These are phyloP conservation scores for Phymatocera aterrima DNA, from an alignment of 2,888 invertebrate genomes.

Conservation along the genomic window DNA sequence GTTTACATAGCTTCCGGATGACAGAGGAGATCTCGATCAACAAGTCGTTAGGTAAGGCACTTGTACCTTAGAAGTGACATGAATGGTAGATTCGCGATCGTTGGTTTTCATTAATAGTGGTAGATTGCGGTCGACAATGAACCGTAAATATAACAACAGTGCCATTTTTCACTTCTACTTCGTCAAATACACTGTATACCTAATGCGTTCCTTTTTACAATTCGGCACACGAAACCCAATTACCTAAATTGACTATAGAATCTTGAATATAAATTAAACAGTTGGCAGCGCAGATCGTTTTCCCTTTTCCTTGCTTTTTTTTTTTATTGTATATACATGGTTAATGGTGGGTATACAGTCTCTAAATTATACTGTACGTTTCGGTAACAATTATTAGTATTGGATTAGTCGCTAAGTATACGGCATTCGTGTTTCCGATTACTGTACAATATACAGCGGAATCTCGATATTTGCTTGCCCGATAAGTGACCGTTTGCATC, in stretches of 20 bases:
- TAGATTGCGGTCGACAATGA: background rate
- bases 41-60: constrained; percentile 25
- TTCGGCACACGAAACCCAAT: background rate
- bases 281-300: constrained; percentile 3
- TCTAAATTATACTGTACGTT: background rate
- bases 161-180: constrained; percentile 20
- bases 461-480: too few species aligned
- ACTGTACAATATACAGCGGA: too few species aligned
- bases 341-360: background rate
- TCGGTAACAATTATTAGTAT: background rate
- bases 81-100: background rate
- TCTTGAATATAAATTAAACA: background rate
- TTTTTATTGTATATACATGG: background rate
- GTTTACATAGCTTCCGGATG: background rate
- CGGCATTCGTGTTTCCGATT: too few species aligned
- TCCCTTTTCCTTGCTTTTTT: background rate
- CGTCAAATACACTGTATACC: constrained; percentile 16
- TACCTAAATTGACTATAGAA: constrained; percentile 14
- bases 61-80: background rate
- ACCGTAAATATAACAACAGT: constrained; percentile 25
- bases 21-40: background rate
- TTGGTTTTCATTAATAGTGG: background rate
- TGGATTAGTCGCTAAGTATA: background rate
- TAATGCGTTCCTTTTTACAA: background rate
- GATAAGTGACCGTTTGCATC: too few species aligned